Evolutionary conservation across 2,888 invertebrate genomes (phyloP), one percentile per base, ranked within the genome.

Genomic region (Philhelius pedissequus): DNA sequence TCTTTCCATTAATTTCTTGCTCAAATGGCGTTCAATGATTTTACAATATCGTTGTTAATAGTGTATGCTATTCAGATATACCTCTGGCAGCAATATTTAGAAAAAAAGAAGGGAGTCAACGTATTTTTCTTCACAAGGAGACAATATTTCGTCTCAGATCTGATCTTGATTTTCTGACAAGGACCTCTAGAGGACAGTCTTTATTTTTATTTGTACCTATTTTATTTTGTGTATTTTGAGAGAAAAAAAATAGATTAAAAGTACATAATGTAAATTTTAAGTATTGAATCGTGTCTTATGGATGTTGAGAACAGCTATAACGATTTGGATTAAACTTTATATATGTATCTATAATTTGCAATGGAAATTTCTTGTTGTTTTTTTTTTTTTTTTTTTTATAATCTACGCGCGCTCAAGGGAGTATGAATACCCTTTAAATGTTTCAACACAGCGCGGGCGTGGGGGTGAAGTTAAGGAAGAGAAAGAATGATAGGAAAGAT

Each of bases 21-120:
- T 68, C 84, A 84, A 84, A 73, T 84, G 80, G 71, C 60, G 75
- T 76, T 80, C 62, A 84, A 84, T 80, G 80, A 76, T 80, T 84
- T 71, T 84, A 75, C 79, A 80, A 84, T 84, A 80, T 71, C 80
- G 68, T 54, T 80, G 84, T 76, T 84, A 84, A 84, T 80, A 80
- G 71, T 80, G 80, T 71, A 80, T 68, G 60, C 52, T 60, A 58
- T 79, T 68, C 25, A 13, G 27, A 38, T 43, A 38, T 13, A n/a
- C n/a, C n/a, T n/a, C n/a, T n/a, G n/a, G n/a, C n/a, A 13, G 35
- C n/a, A 15, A 30, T 27, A 22, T 25, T 15, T n/a, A 11, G n/a
- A n/a, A 38, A 0, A 38, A 38, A 38, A 38, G n/a, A n/a, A 38
- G 38, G 38, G 2, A 54, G 35, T 27, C 13, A 6, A 7, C 38